Evolutionary conservation across 2,888 invertebrate species (phyloP).

Genomic region (Spatulosminthurus flaviceps): DNA sequence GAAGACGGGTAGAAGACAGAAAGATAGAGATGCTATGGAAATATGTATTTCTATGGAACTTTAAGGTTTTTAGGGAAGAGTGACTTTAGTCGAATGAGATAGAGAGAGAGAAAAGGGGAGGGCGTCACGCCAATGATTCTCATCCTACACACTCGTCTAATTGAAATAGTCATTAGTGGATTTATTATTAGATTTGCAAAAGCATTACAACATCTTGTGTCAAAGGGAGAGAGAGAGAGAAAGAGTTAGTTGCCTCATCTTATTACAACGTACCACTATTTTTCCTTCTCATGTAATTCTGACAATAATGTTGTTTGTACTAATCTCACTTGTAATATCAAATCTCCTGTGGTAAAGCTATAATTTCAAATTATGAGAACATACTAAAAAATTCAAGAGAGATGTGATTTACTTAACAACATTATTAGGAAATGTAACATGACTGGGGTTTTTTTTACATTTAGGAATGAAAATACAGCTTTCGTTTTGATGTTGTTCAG

Average conservation of each 20-base stretch:
- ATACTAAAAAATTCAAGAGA: not conserved
- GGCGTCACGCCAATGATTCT: constrained; percentile 54
- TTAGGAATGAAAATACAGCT: no score
- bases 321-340: no score
- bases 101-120: constrained; percentile 23
- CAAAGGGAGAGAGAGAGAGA: not conserved
- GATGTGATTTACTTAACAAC: not conserved
- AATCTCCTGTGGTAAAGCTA: not conserved
- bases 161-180: constrained; percentile 60
- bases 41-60: no score
- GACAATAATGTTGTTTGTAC: no score
- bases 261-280: no score
- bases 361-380: not conserved
- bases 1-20: constrained; percentile 23
- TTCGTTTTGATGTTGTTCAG: no score
- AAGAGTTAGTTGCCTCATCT: not conserved
- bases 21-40: not conserved
- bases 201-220: constrained; percentile 16
- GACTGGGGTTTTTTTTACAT: not conserved
- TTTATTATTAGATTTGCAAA: constrained; percentile 53
- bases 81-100: no score
- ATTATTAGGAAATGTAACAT: constrained; percentile 8
- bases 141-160: constrained; percentile 55
- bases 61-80: no score
- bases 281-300: no score